Conservation (phyloP, 2,113 vertebrate species). For the Phylloscopus trochilus region DNA sequence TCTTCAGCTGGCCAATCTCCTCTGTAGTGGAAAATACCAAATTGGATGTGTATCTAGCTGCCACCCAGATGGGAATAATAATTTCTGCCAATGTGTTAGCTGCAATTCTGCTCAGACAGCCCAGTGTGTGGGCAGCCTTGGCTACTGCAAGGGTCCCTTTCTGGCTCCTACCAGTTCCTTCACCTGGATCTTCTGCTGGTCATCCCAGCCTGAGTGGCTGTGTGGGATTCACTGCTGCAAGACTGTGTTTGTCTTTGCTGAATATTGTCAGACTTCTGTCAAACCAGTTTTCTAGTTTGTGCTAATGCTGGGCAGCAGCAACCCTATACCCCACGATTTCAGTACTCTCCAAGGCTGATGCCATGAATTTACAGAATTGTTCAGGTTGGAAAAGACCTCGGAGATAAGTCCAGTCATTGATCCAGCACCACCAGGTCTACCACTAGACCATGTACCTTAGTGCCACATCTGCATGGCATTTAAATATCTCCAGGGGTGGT, state of each 20-base stretch:
- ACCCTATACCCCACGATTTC: neutral
- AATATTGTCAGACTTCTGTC: neutral
- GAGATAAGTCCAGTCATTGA: neutral
- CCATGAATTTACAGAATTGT: neutral
- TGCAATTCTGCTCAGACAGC: neutral
- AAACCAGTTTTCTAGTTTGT: neutral
- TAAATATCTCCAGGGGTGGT: neutral
- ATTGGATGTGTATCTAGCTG: rapidly evolving
- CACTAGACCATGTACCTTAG: neutral
- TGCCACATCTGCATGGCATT: neutral
- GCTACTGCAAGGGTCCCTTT: neutral
- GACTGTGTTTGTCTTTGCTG: neutral
- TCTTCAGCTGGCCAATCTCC: neutral
- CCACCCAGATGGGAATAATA: neutral
- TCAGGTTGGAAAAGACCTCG: neutral
- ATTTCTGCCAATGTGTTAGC: neutral
- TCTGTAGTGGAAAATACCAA: neutral
- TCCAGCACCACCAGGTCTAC: too few relatives aligned
- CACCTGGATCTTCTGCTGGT: neutral
- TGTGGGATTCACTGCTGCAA: neutral
- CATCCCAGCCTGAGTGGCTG: neutral
- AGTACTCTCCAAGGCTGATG: neutral
- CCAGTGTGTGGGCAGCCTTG: neutral
- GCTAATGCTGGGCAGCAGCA: neutral
- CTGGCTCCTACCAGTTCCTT: neutral